Percentiles rank a stretch among this genome's conserved stretches.
Evolutionary conservation across 1,140 invertebrate genomes (phyloP).

Genomic region (Drosophila chauvacae): DNA sequence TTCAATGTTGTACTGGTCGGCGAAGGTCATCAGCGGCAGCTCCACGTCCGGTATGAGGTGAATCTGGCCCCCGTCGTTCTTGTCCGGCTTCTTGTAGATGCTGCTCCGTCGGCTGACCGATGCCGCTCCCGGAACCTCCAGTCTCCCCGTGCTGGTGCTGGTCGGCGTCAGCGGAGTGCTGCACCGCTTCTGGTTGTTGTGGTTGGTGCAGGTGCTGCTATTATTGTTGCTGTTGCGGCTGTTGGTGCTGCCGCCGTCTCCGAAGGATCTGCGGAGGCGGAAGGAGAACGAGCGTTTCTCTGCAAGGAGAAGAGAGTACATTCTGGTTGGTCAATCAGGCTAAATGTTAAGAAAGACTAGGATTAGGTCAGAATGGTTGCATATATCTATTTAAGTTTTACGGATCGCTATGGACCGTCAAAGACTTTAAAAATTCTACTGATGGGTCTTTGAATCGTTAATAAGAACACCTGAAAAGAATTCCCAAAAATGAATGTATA

Average conservation of each 20-base stretch:
- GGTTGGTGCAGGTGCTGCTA: slow-evolving; percentile 78
- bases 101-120: slow-evolving; percentile 79
- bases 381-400: not conserved
- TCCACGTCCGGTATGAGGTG: slow-evolving; percentile 87
- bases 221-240: slow-evolving; percentile 82
- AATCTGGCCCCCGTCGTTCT: slow-evolving; percentile 77
- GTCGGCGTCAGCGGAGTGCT: slow-evolving; percentile 78
- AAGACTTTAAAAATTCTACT: no score
- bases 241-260: slow-evolving; percentile 80
- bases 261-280: slow-evolving; percentile 76
- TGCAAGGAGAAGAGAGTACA: slow-evolving; percentile 36
- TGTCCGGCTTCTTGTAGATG: slow-evolving; percentile 80
- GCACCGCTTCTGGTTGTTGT: slow-evolving; percentile 78
- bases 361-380: not conserved
- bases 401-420: no score
- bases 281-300: slow-evolving; percentile 83
- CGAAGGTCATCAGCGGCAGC: slow-evolving; percentile 86
- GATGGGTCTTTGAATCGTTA: no score
- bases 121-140: slow-evolving; percentile 70
- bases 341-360: not conserved
- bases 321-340: not conserved
- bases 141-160: slow-evolving; percentile 68
- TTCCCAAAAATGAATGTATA: no score
- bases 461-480: no score
- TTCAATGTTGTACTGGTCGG: slow-evolving; percentile 88